Conservation (phyloP, 2,113 vertebrate species). For the Coptodon rendalli region DNA sequence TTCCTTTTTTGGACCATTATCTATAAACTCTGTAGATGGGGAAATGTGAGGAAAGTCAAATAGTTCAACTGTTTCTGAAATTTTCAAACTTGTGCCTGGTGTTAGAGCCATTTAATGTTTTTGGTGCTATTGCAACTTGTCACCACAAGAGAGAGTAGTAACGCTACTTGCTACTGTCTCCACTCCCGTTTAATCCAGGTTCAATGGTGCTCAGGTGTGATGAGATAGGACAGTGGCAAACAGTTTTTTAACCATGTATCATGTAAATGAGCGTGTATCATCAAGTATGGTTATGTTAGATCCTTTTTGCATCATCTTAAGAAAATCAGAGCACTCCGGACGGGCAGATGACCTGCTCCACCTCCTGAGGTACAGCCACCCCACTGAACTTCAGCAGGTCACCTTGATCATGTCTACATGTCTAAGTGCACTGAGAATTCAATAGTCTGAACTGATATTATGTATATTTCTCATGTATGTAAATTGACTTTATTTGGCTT, state of each 20-base stretch:
- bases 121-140: neutral
- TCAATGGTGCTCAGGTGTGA: neutral
- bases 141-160: neutral
- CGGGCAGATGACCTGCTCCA: neutral
- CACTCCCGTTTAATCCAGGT: neutral
- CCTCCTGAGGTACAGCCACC: fast-evolving
- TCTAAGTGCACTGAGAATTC: neutral
- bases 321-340: fast-evolving
- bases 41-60: neutral
- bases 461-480: neutral
- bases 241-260: neutral
- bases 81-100: neutral
- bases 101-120: neutral
- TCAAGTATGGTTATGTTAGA: neutral
- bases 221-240: neutral
- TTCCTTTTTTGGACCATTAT: neutral
- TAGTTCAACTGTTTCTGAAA: neutral
- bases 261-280: neutral
- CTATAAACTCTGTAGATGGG: neutral
- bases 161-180: neutral
- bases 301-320: neutral
- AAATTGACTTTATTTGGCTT: neutral
- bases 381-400: neutral
- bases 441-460: neutral
- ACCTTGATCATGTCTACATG: neutral